A percentile compares a stretch with the other conserved stretches of the same genome.
Evolutionary conservation across 1,140 invertebrate genomes (phyloP).

Genomic region (Macrobrachium nipponense): DNA sequence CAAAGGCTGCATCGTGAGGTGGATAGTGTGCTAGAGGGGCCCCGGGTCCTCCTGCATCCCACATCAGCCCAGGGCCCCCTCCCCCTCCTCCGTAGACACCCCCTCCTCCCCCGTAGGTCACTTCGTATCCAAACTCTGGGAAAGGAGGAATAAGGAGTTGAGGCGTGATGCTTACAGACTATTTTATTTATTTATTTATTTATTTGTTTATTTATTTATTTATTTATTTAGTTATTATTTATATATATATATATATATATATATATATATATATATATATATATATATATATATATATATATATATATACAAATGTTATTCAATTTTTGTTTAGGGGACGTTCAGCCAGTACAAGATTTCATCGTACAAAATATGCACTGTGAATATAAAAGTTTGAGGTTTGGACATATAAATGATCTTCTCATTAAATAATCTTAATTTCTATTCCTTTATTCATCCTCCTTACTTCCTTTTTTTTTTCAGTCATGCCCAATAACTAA

Average conservation of each 20-base stretch:
- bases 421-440: neutral
- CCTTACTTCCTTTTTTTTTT: neutral
- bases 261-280: slow-evolving; percentile 19
- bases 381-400: too few species aligned
- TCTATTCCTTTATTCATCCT: neutral
- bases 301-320: slow-evolving; percentile 28
- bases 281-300: slow-evolving; percentile 26
- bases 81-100: slow-evolving; percentile 50
- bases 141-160: slow-evolving; percentile 13
- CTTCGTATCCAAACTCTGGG: slow-evolving; percentile 64
- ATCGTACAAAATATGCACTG: too few species aligned
- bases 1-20: slow-evolving; percentile 63
- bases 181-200: slow-evolving; percentile 2
- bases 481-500: neutral
- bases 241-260: slow-evolving; percentile 34
- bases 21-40: slow-evolving; percentile 62
- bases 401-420: too few species aligned
- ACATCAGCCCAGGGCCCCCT: slow-evolving; percentile 55
- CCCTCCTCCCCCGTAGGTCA: slow-evolving; percentile 59
- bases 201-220: slow-evolving; percentile 13
- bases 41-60: slow-evolving; percentile 51
- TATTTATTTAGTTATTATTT: slow-evolving; percentile 7
- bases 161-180: neutral
- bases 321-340: too few species aligned
- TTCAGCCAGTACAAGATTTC: too few species aligned